phyloP scores from a whole-genome alignment of 2,797 vertebrate genomes.

The Otolemur crassicaudatus region DNA sequence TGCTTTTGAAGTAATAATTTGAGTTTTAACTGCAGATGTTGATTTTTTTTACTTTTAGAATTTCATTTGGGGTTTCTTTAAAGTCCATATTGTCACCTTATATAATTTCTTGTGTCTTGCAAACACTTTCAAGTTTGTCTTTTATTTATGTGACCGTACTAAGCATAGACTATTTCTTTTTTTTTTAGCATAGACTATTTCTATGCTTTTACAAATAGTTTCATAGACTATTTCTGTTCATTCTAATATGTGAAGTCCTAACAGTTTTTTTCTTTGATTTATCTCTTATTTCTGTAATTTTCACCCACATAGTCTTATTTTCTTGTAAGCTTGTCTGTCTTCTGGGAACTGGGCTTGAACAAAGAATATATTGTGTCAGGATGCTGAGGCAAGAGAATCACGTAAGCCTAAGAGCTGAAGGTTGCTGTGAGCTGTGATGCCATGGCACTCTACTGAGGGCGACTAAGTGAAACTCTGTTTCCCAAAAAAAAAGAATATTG shows the following conservation, averaged over 20 bases:
- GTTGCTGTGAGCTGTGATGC: too few species aligned
- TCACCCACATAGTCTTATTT: constrained; percentile 5
- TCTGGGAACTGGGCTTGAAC: constrained; percentile 24
- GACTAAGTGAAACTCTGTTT: too few species aligned
- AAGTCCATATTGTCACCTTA: not conserved
- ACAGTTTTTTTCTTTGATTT: not conserved
- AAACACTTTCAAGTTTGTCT: constrained; percentile 14
- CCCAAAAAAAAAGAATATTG: not conserved
- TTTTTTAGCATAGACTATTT: not conserved
- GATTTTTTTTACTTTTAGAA: not conserved
- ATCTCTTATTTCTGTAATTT: not conserved
- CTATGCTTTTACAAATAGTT: not conserved
- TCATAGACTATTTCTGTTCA: not conserved
- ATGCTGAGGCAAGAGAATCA: too few species aligned
- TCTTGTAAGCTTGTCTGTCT: not conserved
- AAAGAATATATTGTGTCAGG: not conserved
- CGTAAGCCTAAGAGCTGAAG: too few species aligned
- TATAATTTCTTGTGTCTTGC: not conserved
- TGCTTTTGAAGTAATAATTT: constrained; percentile 23
- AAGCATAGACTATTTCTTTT: not conserved
- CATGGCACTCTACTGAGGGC: too few species aligned
- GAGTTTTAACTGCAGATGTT: not conserved
- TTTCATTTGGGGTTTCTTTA: not conserved
- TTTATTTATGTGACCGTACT: constrained; percentile 1
- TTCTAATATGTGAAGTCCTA: not conserved